Conservation (phyloP, 2,888 invertebrate species). For the Diaperis boleti region DNA sequence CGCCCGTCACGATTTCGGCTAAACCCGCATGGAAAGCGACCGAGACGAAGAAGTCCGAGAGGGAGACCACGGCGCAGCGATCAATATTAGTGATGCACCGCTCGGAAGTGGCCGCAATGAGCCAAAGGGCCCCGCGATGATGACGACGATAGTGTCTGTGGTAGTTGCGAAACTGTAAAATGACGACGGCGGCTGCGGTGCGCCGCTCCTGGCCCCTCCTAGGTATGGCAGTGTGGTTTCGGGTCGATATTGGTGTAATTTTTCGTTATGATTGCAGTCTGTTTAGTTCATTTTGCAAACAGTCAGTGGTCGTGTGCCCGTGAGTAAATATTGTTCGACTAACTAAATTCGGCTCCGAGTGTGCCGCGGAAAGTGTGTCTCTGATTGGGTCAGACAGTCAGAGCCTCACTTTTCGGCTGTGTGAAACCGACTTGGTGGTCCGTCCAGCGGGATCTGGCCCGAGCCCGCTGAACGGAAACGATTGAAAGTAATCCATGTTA, state of each 20-base stretch:
- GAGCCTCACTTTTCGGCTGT: no score
- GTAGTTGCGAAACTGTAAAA: conserved; percentile 3
- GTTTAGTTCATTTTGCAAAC: conserved; percentile 57
- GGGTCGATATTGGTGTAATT: conserved; percentile 13
- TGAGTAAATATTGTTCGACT: conserved; percentile 55
- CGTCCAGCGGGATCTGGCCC: no score
- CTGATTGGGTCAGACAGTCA: background rate
- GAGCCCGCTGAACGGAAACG: no score
- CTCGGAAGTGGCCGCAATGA: no score
- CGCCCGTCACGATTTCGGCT: no score
- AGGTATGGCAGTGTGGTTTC: conserved; percentile 45
- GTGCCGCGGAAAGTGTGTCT: no score
- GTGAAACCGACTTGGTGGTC: no score
- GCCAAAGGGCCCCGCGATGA: conserved; percentile 4
- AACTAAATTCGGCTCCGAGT: no score
- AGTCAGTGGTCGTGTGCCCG: conserved; percentile 59
- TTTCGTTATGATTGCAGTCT: conserved; percentile 53
- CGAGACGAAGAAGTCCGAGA: conserved; percentile 6
- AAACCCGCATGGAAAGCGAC: no score
- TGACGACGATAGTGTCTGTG: conserved; percentile 9
- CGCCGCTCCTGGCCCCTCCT: conserved; percentile 49
- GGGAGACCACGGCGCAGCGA: conserved; percentile 32
- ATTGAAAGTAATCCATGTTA: background rate
- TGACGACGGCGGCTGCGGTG: conserved; percentile 47
- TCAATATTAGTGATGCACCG: conserved; percentile 38